A percentile compares a stretch with the other conserved stretches of the same genome.
These are phyloP conservation scores for Sterna hirundo DNA, from an alignment of 2,113 vertebrate species.

Conservation along the genomic window DNA sequence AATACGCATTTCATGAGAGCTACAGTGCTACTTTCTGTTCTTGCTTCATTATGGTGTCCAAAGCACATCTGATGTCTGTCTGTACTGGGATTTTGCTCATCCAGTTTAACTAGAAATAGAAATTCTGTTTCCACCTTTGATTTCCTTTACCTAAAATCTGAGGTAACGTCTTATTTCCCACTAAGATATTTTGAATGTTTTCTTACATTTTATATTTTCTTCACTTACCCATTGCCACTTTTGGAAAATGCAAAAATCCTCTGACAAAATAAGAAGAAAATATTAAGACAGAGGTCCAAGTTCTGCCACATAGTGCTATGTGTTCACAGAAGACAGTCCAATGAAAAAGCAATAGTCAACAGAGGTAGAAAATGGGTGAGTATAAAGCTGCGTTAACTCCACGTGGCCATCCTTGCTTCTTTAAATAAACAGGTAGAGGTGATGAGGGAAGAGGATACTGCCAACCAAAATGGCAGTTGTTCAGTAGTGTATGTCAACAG, in stretches of 20 bases:
- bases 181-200: neutral
- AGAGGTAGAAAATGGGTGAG: neutral
- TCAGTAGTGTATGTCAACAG: neutral
- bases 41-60: neutral
- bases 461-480: neutral
- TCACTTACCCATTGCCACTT: neutral
- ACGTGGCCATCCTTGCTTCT: neutral
- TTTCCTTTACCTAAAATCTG: neutral
- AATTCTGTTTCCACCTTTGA: neutral
- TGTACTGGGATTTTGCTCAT: neutral
- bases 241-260: neutral
- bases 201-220: neutral
- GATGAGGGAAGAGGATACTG: neutral
- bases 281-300: rapidly evolving
- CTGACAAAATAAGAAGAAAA: neutral
- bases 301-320: neutral
- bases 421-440: neutral
- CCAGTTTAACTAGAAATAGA: neutral
- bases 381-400: neutral
- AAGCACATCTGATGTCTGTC: neutral
- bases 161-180: neutral
- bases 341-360: neutral
- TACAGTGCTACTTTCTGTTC: neutral
- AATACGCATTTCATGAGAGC: neutral
- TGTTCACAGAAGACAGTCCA: neutral